Evolutionary conservation across 2,113 vertebrate genomes (phyloP), one percentile per base, ranked within the genome.

Genomic region (Chaetodon trifascialis): DNA sequence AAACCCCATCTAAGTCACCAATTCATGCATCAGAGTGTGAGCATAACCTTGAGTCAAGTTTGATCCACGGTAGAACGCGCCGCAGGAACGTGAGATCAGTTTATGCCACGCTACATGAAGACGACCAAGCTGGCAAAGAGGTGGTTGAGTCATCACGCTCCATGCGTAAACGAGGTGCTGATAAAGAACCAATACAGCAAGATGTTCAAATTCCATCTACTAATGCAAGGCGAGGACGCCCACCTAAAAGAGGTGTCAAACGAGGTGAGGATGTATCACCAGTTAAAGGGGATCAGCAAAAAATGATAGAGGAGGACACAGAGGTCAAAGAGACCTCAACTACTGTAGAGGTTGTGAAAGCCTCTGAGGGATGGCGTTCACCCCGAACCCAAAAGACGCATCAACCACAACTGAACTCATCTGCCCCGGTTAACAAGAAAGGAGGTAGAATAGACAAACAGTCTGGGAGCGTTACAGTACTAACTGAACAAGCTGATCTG

Each of bases 31-130:
- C 94, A 4, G 97, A 98, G 82, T 90, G 93, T 0, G 97, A 98
- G 49, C 94, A 93, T 73, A 95, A 91, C 0, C 90, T 95, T 4
- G 98, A 99, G 76, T 95, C 95, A 0, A 97, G 95, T 84, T 88
- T 97, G 89, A 96, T 96, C 0, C 90, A 96, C 23, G 95, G 97
- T 36, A 95, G 98, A 86, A 97, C 97, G 1, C 96, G 98, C 55
- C 97, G 98, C 46, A 95, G 98, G 69, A 99, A 99, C 0, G 98
- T 99, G 2, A 95, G 97, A 76, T 99, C 98, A 0, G 96, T 99
- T 40, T 99, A 99, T 0, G 98, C 98, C 12, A 99, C 97, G 21
- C 95, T 96, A 4, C 95, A 94, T 4, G 98, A 98, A 73, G 97
- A 95, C 0, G 97, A 98, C 8, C 96, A 97, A 73, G 92, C 95